Conservation (phyloP, 2,797 vertebrate genomes). For the Harpagifer antarcticus region DNA sequence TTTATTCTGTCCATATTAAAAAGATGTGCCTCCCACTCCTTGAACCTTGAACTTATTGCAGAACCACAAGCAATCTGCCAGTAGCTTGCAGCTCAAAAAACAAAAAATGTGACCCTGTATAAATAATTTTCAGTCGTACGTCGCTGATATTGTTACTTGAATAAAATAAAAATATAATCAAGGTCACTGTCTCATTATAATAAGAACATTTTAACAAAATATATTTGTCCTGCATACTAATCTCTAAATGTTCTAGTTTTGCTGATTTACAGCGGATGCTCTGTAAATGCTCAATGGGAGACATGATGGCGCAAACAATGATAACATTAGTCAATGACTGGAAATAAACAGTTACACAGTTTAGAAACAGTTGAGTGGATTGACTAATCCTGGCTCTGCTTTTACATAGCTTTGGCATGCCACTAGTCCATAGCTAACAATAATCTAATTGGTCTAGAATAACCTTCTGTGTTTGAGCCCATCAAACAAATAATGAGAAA, state of each 20-base stretch:
- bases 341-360: neutral
- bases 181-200: too few relatives aligned
- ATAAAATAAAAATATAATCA: too few relatives aligned
- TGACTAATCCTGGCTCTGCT: neutral
- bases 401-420: neutral
- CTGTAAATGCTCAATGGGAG: neutral
- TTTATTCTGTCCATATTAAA: neutral
- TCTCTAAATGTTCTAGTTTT: neutral
- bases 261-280: neutral
- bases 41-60: too few relatives aligned
- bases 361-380: neutral
- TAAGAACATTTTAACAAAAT: neutral
- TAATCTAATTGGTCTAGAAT: neutral
- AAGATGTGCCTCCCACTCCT: neutral
- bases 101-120: too few relatives aligned
- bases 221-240: neutral
- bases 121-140: too few relatives aligned
- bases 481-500: conserved; percentile 1
- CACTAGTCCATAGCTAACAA: conserved; percentile 2
- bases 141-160: too few relatives aligned
- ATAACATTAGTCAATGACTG: neutral
- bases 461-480: conserved; percentile 2
- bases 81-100: too few relatives aligned
- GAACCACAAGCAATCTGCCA: too few relatives aligned
- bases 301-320: neutral